These are phyloP conservation scores for Alectura lathami DNA, from an alignment of 2,113 vertebrate species.

Conservation along the genomic window DNA sequence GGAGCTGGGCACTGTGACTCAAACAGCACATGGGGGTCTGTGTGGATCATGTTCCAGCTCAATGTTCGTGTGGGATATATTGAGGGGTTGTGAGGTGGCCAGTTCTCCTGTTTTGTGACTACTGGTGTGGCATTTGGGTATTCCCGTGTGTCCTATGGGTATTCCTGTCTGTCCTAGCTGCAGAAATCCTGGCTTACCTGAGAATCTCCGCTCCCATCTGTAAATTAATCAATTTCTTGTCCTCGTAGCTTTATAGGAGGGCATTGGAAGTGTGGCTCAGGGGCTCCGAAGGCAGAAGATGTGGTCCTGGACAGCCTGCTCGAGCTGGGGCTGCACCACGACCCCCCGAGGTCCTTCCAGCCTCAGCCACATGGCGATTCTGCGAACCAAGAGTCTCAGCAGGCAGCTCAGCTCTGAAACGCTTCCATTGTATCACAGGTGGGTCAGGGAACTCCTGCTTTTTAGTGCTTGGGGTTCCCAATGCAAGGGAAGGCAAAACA, in stretches of 20 bases:
- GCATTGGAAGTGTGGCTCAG: neutral
- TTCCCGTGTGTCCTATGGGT: neutral
- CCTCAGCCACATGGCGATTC: neutral
- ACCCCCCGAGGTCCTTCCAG: neutral
- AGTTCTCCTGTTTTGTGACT: neutral
- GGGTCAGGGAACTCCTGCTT: neutral
- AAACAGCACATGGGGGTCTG: fast-evolving
- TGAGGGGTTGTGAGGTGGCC: neutral
- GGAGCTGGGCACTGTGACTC: neutral
- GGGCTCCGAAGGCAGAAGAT: neutral
- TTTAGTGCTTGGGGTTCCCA: neutral
- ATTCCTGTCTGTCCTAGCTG: neutral
- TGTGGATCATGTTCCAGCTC: neutral
- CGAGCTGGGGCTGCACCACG: too few species aligned
- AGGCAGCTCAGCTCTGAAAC: neutral
- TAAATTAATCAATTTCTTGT: neutral
- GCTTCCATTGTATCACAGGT: neutral
- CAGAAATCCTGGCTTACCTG: neutral
- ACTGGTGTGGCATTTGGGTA: neutral
- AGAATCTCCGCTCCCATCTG: neutral
- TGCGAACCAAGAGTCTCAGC: neutral
- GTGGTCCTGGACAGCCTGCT: neutral
- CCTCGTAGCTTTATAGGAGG: neutral
- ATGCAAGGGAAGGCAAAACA: neutral
- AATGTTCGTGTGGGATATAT: neutral